A percentile compares a stretch with the other conserved stretches of the same genome.
Conservation (phyloP, 2,888 invertebrate genomes). For the Orchesella flavescens region DNA sequence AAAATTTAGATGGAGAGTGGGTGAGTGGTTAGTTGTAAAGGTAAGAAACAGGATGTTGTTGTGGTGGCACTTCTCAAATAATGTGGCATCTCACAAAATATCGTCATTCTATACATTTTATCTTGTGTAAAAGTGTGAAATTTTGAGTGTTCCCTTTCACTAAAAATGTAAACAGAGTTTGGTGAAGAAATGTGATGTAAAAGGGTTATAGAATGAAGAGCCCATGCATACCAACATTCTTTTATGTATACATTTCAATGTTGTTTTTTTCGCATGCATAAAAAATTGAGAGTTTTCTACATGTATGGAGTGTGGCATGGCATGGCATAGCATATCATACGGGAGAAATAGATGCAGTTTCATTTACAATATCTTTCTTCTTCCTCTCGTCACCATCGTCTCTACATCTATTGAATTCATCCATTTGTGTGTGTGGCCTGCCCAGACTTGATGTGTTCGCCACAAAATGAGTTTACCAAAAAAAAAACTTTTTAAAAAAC, state of each 20-base stretch:
- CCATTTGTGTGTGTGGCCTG: neutral
- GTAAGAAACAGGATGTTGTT: too few relatives aligned
- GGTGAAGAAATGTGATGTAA: neutral
- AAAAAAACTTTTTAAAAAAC: neutral
- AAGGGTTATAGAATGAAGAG: too few relatives aligned
- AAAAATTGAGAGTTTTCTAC: neutral
- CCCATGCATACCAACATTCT: too few relatives aligned
- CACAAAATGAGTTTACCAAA: slow-evolving; percentile 30
- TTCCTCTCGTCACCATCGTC: neutral
- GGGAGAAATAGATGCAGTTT: neutral
- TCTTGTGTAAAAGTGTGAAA: slow-evolving; percentile 23
- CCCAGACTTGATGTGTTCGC: neutral
- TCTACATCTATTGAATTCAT: neutral
- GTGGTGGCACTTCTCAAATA: neutral
- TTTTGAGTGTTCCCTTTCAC: neutral
- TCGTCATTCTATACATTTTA: neutral
- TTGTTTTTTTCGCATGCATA: neutral
- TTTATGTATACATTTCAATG: too few relatives aligned
- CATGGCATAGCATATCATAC: neutral
- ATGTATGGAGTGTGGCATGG: too few relatives aligned
- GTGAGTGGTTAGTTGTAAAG: too few relatives aligned
- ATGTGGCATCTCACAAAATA: neutral
- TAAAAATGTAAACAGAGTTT: neutral
- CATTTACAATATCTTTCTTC: neutral
- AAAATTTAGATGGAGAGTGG: neutral